These are phyloP conservation scores for Antedon bifida DNA, from an alignment of 35 echinoderm and acorn worm genomes.

Conservation along the genomic window DNA sequence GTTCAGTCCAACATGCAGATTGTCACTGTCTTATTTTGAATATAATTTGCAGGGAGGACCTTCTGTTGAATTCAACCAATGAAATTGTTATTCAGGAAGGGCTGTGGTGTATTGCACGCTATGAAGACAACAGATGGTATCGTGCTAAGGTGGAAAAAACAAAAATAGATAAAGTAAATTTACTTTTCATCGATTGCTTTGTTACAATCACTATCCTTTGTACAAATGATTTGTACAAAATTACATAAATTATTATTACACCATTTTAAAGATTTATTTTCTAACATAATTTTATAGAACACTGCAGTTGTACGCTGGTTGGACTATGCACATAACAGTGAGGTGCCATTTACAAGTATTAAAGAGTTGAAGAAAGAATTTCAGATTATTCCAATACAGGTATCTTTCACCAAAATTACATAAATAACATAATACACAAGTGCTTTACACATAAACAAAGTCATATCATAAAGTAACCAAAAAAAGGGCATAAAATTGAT, in stretches of 20 bases:
- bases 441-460: background rate
- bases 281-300: slow-evolving; percentile 27
- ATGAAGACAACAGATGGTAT: slow-evolving; percentile 86
- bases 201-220: too few species aligned
- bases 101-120: slow-evolving; percentile 58
- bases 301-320: slow-evolving; percentile 70
- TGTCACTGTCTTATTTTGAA: too few species aligned
- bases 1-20: too few species aligned
- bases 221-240: too few species aligned
- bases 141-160: slow-evolving; percentile 68
- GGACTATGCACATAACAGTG: slow-evolving; percentile 80
- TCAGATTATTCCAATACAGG: slow-evolving; percentile 69
- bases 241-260: too few species aligned
- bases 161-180: slow-evolving; percentile 40
- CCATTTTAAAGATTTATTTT: too few species aligned
- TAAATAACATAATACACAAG: background rate
- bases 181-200: too few species aligned
- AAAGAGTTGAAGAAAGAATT: slow-evolving; percentile 60
- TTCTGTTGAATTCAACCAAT: slow-evolving; percentile 13
- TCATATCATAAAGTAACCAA: background rate
- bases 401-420: background rate
- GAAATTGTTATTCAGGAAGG: slow-evolving; percentile 47
- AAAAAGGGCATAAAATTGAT: background rate
- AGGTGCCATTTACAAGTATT: slow-evolving; percentile 52
- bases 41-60: background rate